Evolutionary conservation across 2,888 invertebrate genomes (phyloP), one percentile per base, ranked within the genome.

Genomic region (Diarsia mendica): DNA sequence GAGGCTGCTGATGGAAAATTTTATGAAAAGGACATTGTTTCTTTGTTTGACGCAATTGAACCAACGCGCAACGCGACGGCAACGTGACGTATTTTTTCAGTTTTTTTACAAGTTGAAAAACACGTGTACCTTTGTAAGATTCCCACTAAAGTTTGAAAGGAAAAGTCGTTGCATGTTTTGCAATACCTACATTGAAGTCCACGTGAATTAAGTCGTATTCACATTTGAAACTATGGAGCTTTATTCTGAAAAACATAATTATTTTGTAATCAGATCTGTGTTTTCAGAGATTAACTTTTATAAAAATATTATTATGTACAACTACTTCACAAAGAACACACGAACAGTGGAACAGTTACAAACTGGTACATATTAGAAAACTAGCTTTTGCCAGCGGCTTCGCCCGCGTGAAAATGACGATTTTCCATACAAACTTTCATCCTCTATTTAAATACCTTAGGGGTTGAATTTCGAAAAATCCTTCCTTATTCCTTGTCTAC

Each of bases 71-170:
- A 18, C 67, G 18, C 33, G 67, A 18, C 11, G 20, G 5, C 15
- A n/a, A 18, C 67, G 18, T 48, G 67, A 18, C 11, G 20, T 2
- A 28, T 68, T n/a, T 28, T 46, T n/a, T 46, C 4, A 13, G 15
- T 39, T 39, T 39, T 39, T 39, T 39, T 39, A 46, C 46, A 8
- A 2, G 2, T 8, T 18, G 8, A 33, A 70, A 48, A 23, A 39
- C n/a, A 67, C 28, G 68, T 28, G 67, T 46, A n/a, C 8, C n/a
- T 46, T 46, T 15, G 15, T n/a, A 28, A 68, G 46, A 46, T 66
- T 66, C 15, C 15, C 15, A 10, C 1, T 68, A 10, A 46, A 28
- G 10, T n/a, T n/a, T 3, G 28, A 68, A 28, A 20, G 8, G 33
- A 48, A n/a, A 67, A 18, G 15, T 18, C 4, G 6, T 48, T 66